phyloP scores from a whole-genome alignment of 2,888 invertebrate species.

The Nudaria mundana region DNA sequence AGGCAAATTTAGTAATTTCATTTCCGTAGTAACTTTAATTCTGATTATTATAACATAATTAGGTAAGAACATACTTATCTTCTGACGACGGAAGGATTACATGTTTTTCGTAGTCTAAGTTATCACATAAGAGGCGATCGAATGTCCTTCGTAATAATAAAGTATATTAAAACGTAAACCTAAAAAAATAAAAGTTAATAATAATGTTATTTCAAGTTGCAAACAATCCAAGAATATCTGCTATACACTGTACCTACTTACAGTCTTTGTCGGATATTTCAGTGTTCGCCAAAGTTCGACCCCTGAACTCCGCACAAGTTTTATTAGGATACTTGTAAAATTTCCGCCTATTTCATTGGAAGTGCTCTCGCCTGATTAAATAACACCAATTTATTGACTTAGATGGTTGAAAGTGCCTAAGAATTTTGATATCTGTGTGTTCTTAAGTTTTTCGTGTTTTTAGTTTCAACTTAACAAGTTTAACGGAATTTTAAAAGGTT shows the following conservation, averaged over 20 bases:
- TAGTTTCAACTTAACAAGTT: slow-evolving; percentile 16
- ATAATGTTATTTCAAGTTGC: not conserved
- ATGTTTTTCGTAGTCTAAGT: too few species aligned
- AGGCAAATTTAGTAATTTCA: too few species aligned
- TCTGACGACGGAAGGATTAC: too few species aligned
- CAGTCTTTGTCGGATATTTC: slow-evolving; percentile 69
- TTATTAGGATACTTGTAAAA: slow-evolving; percentile 81
- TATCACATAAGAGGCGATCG: too few species aligned
- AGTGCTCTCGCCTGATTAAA: slow-evolving; percentile 76
- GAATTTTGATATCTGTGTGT: slow-evolving; percentile 38
- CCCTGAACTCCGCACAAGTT: slow-evolving; percentile 67
- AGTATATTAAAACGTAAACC: too few species aligned
- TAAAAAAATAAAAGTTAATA: too few species aligned
- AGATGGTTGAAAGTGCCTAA: slow-evolving; percentile 48
- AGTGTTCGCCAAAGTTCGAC: slow-evolving; percentile 49
- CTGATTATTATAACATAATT: too few species aligned
- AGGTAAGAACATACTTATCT: too few species aligned
- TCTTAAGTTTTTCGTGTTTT: slow-evolving; percentile 27
- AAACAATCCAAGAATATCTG: slow-evolving; percentile 16
- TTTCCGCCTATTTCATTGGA: slow-evolving; percentile 71
- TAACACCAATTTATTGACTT: slow-evolving; percentile 76
- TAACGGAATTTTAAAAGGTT: slow-evolving; percentile 25
- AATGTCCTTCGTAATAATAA: too few species aligned
- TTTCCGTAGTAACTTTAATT: too few species aligned
- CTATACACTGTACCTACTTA: slow-evolving; percentile 37